Conservation (phyloP, 2,113 vertebrate species). For the Tylochromis polylepis region DNA sequence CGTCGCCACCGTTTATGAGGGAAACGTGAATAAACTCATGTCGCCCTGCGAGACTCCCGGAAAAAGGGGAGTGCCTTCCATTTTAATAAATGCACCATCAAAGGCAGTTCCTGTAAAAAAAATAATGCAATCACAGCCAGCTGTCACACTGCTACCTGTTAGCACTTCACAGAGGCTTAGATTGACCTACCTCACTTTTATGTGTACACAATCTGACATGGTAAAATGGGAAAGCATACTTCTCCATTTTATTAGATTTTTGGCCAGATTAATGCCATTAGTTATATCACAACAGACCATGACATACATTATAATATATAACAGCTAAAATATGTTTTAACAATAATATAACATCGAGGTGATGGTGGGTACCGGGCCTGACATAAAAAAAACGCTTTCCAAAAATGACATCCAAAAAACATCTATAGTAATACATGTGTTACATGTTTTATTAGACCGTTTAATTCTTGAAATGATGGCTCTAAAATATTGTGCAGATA, state of each 20-base stretch:
- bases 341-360: not conserved
- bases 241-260: not conserved
- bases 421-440: not conserved
- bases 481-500: not conserved
- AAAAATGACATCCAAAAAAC: not conserved
- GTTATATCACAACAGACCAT: not conserved
- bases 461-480: not conserved
- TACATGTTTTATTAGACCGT: not conserved
- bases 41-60: not conserved
- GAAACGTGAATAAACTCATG: not conserved
- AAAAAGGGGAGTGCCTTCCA: not conserved
- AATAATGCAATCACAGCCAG: not conserved
- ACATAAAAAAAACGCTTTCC: not conserved
- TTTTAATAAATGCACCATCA: not conserved
- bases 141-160: not conserved
- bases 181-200: not conserved
- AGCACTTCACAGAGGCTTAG: not conserved
- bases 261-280: not conserved
- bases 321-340: not conserved
- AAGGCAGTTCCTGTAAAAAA: not conserved
- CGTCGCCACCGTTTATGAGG: not conserved
- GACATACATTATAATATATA: not conserved
- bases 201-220: not conserved
- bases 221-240: accelerated
- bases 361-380: not conserved